Evolutionary conservation across 2,888 invertebrate species (phyloP).

Genomic region (Hypena proboscidalis): DNA sequence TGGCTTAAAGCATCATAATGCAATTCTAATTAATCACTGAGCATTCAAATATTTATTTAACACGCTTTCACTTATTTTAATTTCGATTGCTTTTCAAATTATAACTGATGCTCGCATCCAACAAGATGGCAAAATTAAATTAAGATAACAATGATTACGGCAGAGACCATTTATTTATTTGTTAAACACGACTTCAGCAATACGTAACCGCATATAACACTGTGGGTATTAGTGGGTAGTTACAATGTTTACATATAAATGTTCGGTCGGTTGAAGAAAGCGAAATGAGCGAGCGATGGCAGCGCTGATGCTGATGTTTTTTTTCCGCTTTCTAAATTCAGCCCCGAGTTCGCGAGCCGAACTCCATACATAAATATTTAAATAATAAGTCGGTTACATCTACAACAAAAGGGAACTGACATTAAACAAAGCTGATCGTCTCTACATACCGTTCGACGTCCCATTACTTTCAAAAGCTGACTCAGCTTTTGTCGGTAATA

Average conservation of each 20-base stretch:
- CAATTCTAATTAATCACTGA: slow-evolving; percentile 22
- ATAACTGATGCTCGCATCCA: background rate
- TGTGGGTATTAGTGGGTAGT: slow-evolving; percentile 23
- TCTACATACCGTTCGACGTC: no score
- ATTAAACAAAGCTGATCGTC: no score
- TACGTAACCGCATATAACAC: slow-evolving; percentile 33
- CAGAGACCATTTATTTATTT: background rate
- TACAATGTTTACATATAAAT: slow-evolving; percentile 70
- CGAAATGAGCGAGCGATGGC: slow-evolving; percentile 68
- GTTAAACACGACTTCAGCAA: slow-evolving; percentile 11
- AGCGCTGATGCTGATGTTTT: slow-evolving; percentile 67
- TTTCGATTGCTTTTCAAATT: slow-evolving; percentile 6
- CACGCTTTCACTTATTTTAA: slow-evolving; percentile 26
- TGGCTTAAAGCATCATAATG: slow-evolving; percentile 8
- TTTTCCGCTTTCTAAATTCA: slow-evolving; percentile 80
- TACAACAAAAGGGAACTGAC: background rate
- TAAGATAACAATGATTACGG: background rate
- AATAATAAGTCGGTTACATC: slow-evolving; percentile 4
- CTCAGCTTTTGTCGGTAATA: no score
- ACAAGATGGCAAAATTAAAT: no score
- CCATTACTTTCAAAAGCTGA: no score
- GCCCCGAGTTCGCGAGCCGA: slow-evolving; percentile 41
- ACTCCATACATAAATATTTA: slow-evolving; percentile 29
- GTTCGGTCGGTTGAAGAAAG: slow-evolving; percentile 65
- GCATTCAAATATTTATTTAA: slow-evolving; percentile 17